phyloP scores from a whole-genome alignment of 2,113 vertebrate genomes.

The Suricata suricatta region DNA sequence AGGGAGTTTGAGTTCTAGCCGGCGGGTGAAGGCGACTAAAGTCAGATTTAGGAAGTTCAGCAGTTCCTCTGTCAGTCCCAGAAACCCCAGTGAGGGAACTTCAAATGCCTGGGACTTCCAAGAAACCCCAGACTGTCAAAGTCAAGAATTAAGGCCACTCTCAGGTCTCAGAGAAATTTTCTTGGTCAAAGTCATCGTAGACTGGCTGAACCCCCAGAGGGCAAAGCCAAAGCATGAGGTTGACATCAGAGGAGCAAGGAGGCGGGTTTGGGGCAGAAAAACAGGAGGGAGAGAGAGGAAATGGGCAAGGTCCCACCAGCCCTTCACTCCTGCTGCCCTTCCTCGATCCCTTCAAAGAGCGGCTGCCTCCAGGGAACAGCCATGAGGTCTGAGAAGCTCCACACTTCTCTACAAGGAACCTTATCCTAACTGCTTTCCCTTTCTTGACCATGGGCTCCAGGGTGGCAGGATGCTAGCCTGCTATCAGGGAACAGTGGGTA shows the following conservation, averaged over 20 bases:
- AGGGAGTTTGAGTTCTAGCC: constrained; percentile 49
- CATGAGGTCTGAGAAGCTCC: constrained; percentile 7
- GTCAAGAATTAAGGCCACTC: constrained; percentile 53
- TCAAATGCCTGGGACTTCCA: constrained; percentile 69
- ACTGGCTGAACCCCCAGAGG: constrained; percentile 10
- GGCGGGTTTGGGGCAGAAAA: constrained; percentile 20
- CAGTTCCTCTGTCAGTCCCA: constrained; percentile 57
- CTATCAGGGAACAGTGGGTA: not conserved
- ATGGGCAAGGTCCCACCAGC: not conserved
- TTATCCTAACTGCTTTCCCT: constrained; percentile 38
- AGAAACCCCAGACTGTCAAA: constrained; percentile 67
- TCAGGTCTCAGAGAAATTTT: constrained; percentile 66
- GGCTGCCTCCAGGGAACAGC: constrained; percentile 4
- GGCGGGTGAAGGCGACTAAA: not conserved
- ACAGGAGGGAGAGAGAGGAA: not conserved
- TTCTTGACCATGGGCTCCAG: constrained; percentile 36
- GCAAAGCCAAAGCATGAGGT: constrained; percentile 62
- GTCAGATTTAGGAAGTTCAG: constrained; percentile 62
- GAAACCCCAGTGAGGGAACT: constrained; percentile 76
- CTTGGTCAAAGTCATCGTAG: constrained; percentile 59
- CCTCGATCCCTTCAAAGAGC: not conserved
- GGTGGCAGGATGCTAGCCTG: constrained; percentile 26
- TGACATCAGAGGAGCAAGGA: constrained; percentile 29
- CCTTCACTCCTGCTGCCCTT: not conserved
- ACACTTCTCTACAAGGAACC: constrained; percentile 34